These are phyloP conservation scores for Drosophila lacicola DNA, from an alignment of 2,888 invertebrate genomes.

Conservation along the genomic window DNA sequence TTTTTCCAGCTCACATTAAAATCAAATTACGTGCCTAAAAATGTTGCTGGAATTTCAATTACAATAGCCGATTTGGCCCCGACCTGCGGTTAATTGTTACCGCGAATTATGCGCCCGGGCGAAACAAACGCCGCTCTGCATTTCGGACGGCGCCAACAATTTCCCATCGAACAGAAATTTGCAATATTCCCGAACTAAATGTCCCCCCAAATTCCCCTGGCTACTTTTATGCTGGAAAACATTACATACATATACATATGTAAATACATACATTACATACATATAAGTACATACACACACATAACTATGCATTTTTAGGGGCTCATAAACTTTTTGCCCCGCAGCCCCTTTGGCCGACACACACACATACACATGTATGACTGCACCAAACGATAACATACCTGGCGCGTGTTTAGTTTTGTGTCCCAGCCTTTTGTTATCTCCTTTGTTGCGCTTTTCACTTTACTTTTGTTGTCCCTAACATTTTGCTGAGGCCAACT, in stretches of 20 bases:
- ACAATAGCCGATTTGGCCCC: constrained; percentile 52
- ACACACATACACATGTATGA: neutral
- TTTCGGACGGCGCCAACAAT: constrained; percentile 24
- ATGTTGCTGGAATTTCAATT: constrained; percentile 70
- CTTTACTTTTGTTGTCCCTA: constrained; percentile 1
- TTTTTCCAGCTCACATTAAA: constrained; percentile 56
- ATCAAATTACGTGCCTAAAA: constrained; percentile 64
- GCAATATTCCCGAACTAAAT: constrained; percentile 20
- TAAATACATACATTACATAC: constrained; percentile 9
- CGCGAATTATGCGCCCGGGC: constrained; percentile 40
- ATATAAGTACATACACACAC: neutral
- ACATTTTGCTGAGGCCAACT: constrained; percentile 6
- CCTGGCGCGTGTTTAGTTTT: constrained; percentile 37
- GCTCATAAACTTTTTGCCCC: constrained; percentile 19
- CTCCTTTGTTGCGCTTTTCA: constrained; percentile 16
- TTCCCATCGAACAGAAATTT: constrained; percentile 28
- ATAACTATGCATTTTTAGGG: constrained; percentile 1
- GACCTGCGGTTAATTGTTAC: constrained; percentile 21
- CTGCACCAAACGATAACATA: constrained; percentile 36
- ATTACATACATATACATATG: neutral
- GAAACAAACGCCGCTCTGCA: constrained; percentile 30
- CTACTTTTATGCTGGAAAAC: neutral
- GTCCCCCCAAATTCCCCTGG: constrained; percentile 15
- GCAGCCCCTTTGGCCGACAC: no score
- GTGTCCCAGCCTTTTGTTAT: constrained; percentile 41